These are phyloP conservation scores for Heterodera schachtii DNA, from an alignment of 1,140 invertebrate genomes.

Conservation along the genomic window DNA sequence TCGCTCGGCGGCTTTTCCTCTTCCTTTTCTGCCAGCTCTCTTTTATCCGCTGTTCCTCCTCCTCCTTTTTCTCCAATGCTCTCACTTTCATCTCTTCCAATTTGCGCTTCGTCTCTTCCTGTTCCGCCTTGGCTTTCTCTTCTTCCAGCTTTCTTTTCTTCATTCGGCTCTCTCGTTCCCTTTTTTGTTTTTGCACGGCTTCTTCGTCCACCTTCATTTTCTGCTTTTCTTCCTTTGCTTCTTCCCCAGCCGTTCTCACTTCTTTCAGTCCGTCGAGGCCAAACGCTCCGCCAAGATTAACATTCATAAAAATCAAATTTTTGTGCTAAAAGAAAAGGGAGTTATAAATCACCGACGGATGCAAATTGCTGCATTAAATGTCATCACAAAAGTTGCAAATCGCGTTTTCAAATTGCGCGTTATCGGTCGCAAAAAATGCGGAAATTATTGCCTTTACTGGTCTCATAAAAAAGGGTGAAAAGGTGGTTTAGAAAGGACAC, in stretches of 20 bases:
- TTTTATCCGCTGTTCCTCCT: conserved; percentile 17
- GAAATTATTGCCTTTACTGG: too few relatives aligned
- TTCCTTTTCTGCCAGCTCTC: not conserved
- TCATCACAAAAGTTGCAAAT: too few relatives aligned
- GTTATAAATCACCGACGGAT: too few relatives aligned
- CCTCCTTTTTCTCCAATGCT: conserved; percentile 7
- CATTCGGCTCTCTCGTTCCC: not conserved
- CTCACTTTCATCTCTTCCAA: conserved; percentile 6
- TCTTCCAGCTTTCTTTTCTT: conserved; percentile 29
- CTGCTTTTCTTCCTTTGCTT: conserved; percentile 6
- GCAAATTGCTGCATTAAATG: too few relatives aligned
- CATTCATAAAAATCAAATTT: too few relatives aligned
- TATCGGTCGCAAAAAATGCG: too few relatives aligned
- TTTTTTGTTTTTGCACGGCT: not conserved
- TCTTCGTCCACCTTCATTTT: conserved; percentile 6
- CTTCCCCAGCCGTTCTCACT: not conserved
- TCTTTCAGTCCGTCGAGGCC: not conserved
- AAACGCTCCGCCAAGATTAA: too few relatives aligned
- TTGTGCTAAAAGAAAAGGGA: too few relatives aligned
- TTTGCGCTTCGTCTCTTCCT: not conserved
- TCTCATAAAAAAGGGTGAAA: too few relatives aligned
- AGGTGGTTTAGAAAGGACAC: too few relatives aligned
- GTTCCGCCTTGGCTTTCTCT: conserved; percentile 27
- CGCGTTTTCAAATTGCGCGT: too few relatives aligned
- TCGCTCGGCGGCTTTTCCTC: not conserved